Evolutionary conservation across 1,140 invertebrate species (phyloP).

Genomic region (Daktulosphaira vitifoliae): DNA sequence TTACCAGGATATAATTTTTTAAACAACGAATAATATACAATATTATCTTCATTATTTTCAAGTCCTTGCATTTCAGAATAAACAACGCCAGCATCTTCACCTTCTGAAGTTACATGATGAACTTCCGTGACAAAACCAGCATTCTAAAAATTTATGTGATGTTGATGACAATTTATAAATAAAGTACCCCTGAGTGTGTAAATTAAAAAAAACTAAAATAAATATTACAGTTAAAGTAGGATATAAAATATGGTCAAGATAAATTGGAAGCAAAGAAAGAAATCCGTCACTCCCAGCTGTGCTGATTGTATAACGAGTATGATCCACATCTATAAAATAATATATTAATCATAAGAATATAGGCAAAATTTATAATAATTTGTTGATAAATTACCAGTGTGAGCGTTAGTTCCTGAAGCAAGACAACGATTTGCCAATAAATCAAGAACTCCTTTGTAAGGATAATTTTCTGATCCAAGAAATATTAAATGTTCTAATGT

Average conservation of each 20-base stretch:
- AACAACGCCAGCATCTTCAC: too few relatives aligned
- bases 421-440: slow-evolving; percentile 78
- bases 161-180: too few relatives aligned
- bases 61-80: too few relatives aligned
- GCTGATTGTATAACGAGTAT: slow-evolving; percentile 80
- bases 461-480: slow-evolving; percentile 80
- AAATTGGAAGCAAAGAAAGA: too few relatives aligned
- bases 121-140: slow-evolving; percentile 79
- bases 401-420: slow-evolving; percentile 83
- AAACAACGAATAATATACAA: too few relatives aligned
- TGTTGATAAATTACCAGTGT: slow-evolving; percentile 50
- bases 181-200: too few relatives aligned
- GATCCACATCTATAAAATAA: too few relatives aligned
- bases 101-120: too few relatives aligned
- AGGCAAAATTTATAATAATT: not conserved
- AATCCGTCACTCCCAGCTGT: slow-evolving; percentile 82
- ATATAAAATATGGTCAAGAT: slow-evolving; percentile 81
- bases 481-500: too few relatives aligned
- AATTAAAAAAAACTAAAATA: too few relatives aligned
- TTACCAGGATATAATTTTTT: too few relatives aligned
- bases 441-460: slow-evolving; percentile 82
- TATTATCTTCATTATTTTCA: slow-evolving; percentile 70
- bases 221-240: slow-evolving; percentile 68
- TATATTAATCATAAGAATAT: slow-evolving; percentile 46
- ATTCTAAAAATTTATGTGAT: slow-evolving; percentile 58